A percentile compares a stretch with the other conserved stretches of the same genome.
phyloP scores from a whole-genome alignment of 2,113 vertebrate species.

The Rostratula benghalensis region DNA sequence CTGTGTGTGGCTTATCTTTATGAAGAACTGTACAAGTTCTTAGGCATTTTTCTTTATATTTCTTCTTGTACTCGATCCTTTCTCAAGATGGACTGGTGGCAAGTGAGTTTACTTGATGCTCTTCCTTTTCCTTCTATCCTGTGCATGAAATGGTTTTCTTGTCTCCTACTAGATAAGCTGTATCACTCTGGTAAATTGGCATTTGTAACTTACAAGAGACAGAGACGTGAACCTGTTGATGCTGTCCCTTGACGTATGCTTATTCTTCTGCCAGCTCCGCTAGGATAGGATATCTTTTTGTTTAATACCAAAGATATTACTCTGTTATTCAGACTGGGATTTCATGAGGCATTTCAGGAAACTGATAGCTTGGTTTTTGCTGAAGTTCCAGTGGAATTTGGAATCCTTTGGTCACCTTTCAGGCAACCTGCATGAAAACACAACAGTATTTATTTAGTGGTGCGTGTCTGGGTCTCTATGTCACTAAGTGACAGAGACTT shows the following conservation, averaged over 20 bases:
- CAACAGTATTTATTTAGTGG: background rate
- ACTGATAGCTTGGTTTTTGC: background rate
- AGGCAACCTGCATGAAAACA: background rate
- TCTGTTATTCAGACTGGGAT: background rate
- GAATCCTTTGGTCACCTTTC: background rate
- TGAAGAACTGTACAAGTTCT: background rate
- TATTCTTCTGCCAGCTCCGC: background rate
- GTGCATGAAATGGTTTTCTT: background rate
- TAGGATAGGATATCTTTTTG: background rate
- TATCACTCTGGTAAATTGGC: background rate
- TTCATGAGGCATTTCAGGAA: background rate
- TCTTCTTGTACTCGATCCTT: background rate
- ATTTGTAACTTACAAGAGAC: background rate
- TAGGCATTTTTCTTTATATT: background rate
- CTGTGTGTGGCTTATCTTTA: background rate
- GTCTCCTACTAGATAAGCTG: background rate
- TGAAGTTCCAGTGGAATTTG: background rate
- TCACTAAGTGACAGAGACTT: background rate
- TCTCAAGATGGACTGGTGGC: background rate
- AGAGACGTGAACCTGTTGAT: background rate
- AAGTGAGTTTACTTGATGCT: background rate
- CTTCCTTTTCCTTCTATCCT: background rate
- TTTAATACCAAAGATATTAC: background rate
- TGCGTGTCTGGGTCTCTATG: background rate
- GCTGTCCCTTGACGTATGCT: background rate